phyloP scores from a whole-genome alignment of 2,888 invertebrate species.

The Pelosia muscerda region DNA sequence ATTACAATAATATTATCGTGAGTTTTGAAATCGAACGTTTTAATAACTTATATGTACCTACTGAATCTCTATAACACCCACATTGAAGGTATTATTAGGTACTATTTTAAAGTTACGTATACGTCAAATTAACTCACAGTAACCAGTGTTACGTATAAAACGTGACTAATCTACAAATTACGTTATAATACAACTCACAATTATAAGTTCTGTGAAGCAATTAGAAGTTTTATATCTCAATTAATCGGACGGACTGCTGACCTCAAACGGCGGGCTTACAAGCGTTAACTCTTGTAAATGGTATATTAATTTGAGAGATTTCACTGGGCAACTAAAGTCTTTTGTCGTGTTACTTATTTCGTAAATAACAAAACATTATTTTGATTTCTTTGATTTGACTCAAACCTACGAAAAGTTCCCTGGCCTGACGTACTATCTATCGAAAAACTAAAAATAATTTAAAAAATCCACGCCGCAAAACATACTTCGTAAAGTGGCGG shows the following conservation, averaged over 20 bases:
- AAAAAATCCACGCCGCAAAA: too few species aligned
- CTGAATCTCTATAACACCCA: not conserved
- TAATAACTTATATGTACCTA: too few species aligned
- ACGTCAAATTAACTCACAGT: not conserved
- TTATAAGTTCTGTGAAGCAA: constrained; percentile 26
- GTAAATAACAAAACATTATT: not conserved
- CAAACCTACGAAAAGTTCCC: not conserved
- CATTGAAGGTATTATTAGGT: not conserved
- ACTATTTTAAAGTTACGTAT: constrained; percentile 2
- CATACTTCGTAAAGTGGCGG: too few species aligned
- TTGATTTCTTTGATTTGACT: not conserved
- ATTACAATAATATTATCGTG: too few species aligned
- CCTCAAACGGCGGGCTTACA: constrained; percentile 17
- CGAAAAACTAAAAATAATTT: too few species aligned
- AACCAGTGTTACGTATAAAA: not conserved
- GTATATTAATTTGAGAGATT: constrained; percentile 7
- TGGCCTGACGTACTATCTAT: too few species aligned
- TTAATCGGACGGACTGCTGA: constrained; percentile 15
- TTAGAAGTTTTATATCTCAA: constrained; percentile 25
- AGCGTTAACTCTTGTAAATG: constrained; percentile 14
- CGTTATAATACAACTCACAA: constrained; percentile 12
- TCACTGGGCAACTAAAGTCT: not conserved
- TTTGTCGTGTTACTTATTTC: not conserved
- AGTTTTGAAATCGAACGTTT: too few species aligned
- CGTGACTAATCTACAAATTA: constrained; percentile 14